These are phyloP conservation scores for Zaprionus ornatus DNA, from an alignment of 1,140 invertebrate genomes.

Conservation along the genomic window DNA sequence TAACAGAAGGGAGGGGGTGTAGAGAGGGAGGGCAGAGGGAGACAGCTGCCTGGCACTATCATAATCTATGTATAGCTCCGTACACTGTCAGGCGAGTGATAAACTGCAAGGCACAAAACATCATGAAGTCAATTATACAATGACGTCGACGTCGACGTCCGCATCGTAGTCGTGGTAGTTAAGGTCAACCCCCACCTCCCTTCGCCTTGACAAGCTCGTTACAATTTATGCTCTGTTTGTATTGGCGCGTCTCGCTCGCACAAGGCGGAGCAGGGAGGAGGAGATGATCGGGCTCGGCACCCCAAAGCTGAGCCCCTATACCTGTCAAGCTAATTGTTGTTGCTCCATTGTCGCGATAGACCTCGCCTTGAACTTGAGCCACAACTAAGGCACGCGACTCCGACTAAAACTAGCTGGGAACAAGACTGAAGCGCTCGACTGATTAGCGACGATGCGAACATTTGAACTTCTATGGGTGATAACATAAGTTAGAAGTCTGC, in stretches of 20 bases:
- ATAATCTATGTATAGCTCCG: slow-evolving; percentile 18
- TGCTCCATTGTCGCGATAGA: too few species aligned
- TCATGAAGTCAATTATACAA: slow-evolving; percentile 50
- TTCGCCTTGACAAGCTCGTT: slow-evolving; percentile 39
- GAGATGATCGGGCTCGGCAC: background rate
- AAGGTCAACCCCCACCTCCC: background rate
- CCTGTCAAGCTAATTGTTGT: slow-evolving; percentile 35
- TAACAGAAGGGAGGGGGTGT: background rate
- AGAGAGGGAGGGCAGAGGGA: background rate
- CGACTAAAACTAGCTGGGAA: too few species aligned
- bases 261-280: too few species aligned
- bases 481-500: too few species aligned
- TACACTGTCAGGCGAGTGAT: slow-evolving; percentile 20
- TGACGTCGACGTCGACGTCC: background rate
- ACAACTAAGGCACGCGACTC: too few species aligned
- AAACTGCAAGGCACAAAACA: slow-evolving; percentile 44
- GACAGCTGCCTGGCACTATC: slow-evolving; percentile 30
- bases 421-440: too few species aligned
- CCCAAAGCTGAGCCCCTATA: slow-evolving; percentile 22
- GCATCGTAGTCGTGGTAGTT: slow-evolving; percentile 13
- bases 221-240: slow-evolving; percentile 48
- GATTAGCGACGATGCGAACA: too few species aligned
- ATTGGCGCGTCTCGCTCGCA: slow-evolving; percentile 26
- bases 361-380: too few species aligned
- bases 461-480: too few species aligned